Conservation (phyloP, 2,797 vertebrate genomes). For the Meriones psammophilus region DNA sequence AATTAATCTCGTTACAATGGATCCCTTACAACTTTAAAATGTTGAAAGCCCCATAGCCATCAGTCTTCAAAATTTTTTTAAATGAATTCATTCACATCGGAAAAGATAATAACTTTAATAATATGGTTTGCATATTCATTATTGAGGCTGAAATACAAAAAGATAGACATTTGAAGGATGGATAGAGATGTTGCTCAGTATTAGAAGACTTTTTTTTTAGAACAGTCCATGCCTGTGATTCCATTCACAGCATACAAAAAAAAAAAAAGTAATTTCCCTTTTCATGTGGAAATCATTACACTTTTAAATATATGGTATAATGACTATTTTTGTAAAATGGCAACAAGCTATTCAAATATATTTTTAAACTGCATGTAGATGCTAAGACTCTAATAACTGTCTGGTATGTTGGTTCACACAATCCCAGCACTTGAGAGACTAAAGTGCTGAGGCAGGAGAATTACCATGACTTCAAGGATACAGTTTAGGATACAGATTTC, state of each 20-base stretch:
- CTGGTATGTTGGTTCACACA: neutral
- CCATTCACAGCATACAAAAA: neutral
- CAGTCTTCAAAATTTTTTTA: conserved; percentile 53
- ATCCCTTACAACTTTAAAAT: neutral
- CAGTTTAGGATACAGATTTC: neutral
- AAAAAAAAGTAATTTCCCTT: neutral
- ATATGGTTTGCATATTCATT: neutral
- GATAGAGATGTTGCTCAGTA: neutral
- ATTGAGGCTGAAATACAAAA: conserved; percentile 38
- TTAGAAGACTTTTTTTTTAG: neutral
- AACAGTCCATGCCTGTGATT: neutral
- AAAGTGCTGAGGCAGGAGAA: neutral
- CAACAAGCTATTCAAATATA: conserved; percentile 9
- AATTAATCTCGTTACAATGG: neutral
- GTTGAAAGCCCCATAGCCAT: neutral
- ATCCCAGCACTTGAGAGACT: neutral
- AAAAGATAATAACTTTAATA: conserved; percentile 29
- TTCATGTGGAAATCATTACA: neutral
- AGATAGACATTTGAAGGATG: neutral
- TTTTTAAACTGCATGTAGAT: conserved; percentile 28
- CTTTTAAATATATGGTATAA: neutral
- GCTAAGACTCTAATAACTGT: neutral
- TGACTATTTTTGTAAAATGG: neutral
- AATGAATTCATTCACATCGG: neutral
- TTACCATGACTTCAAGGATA: neutral